Base-by-base conservation (phyloP, 1,140 invertebrate genomes). In the Diachasma alloeum region DNA sequence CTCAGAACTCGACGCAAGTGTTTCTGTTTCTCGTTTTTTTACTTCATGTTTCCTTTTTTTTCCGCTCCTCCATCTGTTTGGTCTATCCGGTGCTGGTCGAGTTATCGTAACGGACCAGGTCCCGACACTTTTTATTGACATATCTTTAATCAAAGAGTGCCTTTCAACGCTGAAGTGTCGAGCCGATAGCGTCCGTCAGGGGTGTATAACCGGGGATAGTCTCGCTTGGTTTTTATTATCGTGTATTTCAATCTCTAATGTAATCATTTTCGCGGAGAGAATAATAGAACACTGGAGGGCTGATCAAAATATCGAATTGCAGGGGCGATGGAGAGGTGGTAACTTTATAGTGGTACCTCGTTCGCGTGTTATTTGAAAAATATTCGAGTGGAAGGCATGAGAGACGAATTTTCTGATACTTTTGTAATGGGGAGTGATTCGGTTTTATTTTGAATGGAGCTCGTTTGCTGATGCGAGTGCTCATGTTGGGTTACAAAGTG, bases 121-220 rank as follows among this genome's bases (percentile, higher is more conserved):
- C 15, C 26, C 48, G 13, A 69, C 63, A 69, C 44, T 75, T 69
- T 24, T 69, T 75, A 75, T 75, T 48, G 73, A 75, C 42, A 42
- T 68, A 68, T 75, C 66, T 68, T 44, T 75, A 69, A 75, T 75
- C 66, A 75, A 68, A 75, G 66, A 39, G 13, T 69, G 31, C 10
- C 13, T 69, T 48, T 19, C 48, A 56, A 15, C 48, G 1, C 10
- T 56, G 5, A 56, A 56, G n/a, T 56, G 19, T 17, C 48, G 19
- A 19, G 15, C 9, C 48, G 4, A 56, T 8, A 22, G 6, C 39
- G 13, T 13, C 10, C 9, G 39, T 11, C 13, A 11, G 39, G 39
- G 39, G 31, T 31, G 31, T 31, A 6, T 31, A 31, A 48, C 9
- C 44, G 44, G n/a, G 44, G 44, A 48, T 48, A 48, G 2, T 31